Conservation (phyloP, 1,140 invertebrate species). For the Magallana gigas region DNA sequence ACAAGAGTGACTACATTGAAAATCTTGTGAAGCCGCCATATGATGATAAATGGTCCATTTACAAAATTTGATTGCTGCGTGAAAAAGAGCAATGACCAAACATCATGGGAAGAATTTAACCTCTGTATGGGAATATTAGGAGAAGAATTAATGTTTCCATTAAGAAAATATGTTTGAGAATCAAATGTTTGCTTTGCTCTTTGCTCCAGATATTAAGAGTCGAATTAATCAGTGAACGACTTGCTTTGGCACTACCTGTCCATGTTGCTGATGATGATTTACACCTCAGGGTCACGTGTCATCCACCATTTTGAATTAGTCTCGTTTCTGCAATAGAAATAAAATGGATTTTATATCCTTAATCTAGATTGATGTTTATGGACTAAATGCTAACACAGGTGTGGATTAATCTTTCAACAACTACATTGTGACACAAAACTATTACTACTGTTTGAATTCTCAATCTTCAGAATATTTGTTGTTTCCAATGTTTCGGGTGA, state of each 20-base stretch:
- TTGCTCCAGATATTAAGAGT: background rate
- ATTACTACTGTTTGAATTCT: too few species aligned
- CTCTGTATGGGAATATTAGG: background rate
- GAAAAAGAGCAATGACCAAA: background rate
- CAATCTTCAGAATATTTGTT: too few species aligned
- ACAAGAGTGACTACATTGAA: too few species aligned
- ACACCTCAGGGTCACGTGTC: background rate
- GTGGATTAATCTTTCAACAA: too few species aligned
- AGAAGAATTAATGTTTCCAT: constrained; percentile 13
- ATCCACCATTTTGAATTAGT: background rate
- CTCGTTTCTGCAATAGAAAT: background rate
- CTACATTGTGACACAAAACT: too few species aligned
- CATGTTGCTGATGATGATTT: constrained; percentile 25
- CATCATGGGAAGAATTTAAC: background rate
- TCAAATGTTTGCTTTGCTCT: background rate
- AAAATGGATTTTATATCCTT: background rate
- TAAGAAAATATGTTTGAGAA: background rate
- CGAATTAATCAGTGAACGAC: background rate
- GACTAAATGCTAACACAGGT: too few species aligned
- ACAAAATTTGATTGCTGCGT: background rate
- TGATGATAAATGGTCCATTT: too few species aligned
- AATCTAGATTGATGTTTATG: too few species aligned
- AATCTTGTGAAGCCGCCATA: too few species aligned
- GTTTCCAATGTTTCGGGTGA: too few species aligned
- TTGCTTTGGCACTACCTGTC: constrained; percentile 20